These are phyloP conservation scores for Arnoldichthys spilopterus DNA, from an alignment of 2,797 vertebrate species.

Conservation along the genomic window DNA sequence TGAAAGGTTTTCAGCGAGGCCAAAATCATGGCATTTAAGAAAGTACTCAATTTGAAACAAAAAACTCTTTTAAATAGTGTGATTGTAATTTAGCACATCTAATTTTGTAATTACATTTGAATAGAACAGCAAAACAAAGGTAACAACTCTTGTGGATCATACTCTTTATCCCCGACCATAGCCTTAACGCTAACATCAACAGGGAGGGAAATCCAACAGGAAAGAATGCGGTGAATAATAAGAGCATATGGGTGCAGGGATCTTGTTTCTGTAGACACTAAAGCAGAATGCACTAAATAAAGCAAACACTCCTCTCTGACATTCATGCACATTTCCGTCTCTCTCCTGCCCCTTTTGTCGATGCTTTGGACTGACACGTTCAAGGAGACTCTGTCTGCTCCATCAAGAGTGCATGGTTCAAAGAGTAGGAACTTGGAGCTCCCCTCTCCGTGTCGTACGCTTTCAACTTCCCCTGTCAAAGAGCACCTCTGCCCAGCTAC, in stretches of 20 bases:
- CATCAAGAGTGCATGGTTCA: slow-evolving; percentile 77
- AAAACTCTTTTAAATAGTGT: neutral
- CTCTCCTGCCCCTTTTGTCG: slow-evolving; percentile 29
- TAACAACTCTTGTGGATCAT: neutral
- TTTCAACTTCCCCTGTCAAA: slow-evolving; percentile 93
- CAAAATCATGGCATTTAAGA: no score
- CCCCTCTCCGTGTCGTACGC: slow-evolving; percentile 84
- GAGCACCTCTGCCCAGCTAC: slow-evolving; percentile 85
- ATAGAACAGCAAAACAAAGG: neutral
- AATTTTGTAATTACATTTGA: neutral
- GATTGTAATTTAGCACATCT: neutral
- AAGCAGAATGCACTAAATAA: neutral
- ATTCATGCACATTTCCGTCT: slow-evolving; percentile 1
- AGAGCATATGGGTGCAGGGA: neutral
- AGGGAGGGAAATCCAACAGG: neutral
- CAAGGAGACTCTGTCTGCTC: slow-evolving; percentile 43
- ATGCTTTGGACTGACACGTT: slow-evolving; percentile 52
- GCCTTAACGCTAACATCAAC: slow-evolving; percentile 20
- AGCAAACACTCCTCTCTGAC: slow-evolving; percentile 8
- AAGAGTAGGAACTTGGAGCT: slow-evolving; percentile 89
- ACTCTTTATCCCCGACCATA: neutral
- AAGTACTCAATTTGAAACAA: no score
- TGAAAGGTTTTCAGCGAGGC: no score
- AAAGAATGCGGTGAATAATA: slow-evolving; percentile 9
- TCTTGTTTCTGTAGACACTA: neutral